Evolutionary conservation across 2,888 invertebrate species (phyloP), one percentile per base, ranked within the genome.

Genomic region (Arrhopalites spinosus): DNA sequence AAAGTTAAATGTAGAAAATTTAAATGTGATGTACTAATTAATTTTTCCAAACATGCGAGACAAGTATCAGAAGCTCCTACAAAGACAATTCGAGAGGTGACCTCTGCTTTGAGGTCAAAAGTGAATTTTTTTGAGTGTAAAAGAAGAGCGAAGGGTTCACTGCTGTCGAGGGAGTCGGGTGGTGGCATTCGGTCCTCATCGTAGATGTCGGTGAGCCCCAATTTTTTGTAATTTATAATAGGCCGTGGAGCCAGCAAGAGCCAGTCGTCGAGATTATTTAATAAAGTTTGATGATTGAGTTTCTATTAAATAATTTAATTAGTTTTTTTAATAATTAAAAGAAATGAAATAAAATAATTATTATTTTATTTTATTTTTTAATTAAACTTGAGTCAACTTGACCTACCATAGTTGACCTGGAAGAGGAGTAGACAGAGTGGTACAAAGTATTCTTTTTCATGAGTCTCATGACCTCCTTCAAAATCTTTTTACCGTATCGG

Each of bases 1-100:
- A 93, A 84, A 0, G 90, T 91, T 23, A 93, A 84, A 84, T 92
- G 92, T 73, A 89, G 89, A 84, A 91, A 92, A 0, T 88, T 88
- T 47, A 90, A 84, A 83, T 90, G 87, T 27, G 86, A 83, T 0
- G 86, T 85, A 1, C 86, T 87, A 23, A 90, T 84, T 20, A 92
- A 84, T 20, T 87, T 85, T 83, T 91, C 90, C 29, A 91, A 82
- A 81, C 91, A 91, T 0, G 90, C 86, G 0, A 91, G 84, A 0
- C 90, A 89, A 0, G 90, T 89, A 25, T 89, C 87, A 74, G 91
- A 90, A 0, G 89, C 89, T 0, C 91, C 91, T 0, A 91, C 88
- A 0, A 92, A 88, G 0, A 91, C 89, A 56, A 92, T 89, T 82
- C 88, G 88, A 17, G 86, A 86, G 79, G 90, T 90, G 11, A 90